These are phyloP conservation scores for Myrmophylax atrothorax DNA, from an alignment of 2,113 vertebrate genomes.

Conservation along the genomic window DNA sequence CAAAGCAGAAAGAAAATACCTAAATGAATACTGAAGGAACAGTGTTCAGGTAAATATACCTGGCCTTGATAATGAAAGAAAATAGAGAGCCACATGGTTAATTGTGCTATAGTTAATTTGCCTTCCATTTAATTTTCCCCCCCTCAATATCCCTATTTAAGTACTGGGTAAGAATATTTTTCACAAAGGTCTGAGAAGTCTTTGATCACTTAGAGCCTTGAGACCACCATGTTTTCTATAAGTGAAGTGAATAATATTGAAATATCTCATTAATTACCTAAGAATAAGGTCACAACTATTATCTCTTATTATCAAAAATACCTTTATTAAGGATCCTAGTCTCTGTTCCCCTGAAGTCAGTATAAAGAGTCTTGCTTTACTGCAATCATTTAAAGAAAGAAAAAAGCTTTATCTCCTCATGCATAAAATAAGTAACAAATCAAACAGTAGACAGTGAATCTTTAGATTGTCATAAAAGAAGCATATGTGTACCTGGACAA, in stretches of 20 bases:
- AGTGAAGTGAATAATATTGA: neutral
- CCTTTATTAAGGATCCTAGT: neutral
- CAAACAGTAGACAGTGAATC: neutral
- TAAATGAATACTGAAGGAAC: neutral
- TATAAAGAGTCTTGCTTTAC: neutral
- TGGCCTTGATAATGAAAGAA: neutral
- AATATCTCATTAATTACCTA: neutral
- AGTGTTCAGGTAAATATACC: neutral
- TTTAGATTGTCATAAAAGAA: neutral
- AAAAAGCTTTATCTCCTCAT: neutral
- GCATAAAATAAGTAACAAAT: neutral
- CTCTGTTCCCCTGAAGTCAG: neutral
- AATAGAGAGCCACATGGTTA: accelerated
- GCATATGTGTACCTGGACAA: neutral
- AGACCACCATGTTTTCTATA: neutral
- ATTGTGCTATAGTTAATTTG: neutral
- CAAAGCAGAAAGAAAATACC: neutral
- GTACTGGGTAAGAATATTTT: neutral
- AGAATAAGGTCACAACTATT: neutral
- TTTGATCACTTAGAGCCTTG: neutral
- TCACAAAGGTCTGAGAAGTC: neutral
- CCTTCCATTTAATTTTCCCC: neutral
- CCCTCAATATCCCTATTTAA: neutral
- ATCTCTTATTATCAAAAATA: neutral
- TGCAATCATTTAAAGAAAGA: neutral